Conservation (phyloP, 2,888 invertebrate species). For the Isotomurus palustris region DNA sequence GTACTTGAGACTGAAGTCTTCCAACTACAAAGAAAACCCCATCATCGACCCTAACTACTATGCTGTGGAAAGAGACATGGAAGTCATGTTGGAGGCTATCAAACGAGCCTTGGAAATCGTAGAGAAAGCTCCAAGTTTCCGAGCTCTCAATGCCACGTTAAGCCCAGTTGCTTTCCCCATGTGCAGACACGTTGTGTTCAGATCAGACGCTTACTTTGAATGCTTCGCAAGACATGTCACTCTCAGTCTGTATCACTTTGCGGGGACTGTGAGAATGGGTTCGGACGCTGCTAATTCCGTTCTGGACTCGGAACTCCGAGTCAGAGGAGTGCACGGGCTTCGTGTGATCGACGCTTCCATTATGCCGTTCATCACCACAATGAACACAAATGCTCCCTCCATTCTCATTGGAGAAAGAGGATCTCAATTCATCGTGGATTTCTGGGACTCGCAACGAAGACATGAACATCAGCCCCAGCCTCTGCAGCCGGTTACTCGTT, state of each 20-base stretch:
- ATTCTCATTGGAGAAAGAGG: slow-evolving; percentile 29
- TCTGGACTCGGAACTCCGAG: slow-evolving; percentile 9
- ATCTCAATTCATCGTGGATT: slow-evolving; percentile 15
- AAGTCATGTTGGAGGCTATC: slow-evolving; percentile 38
- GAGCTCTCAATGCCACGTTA: slow-evolving; percentile 14
- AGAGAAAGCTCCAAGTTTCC: slow-evolving; percentile 30
- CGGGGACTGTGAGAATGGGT: slow-evolving; percentile 13
- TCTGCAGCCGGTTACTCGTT: too few species aligned
- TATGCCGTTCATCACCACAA: slow-evolving; percentile 23
- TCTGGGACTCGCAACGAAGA: slow-evolving; percentile 14
- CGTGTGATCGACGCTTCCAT: slow-evolving; percentile 24
- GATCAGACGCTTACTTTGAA: slow-evolving; percentile 27
- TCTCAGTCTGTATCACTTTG: slow-evolving; percentile 14
- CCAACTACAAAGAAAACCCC: slow-evolving; percentile 36
- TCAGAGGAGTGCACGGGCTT: slow-evolving; percentile 11
- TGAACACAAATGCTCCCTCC: slow-evolving; percentile 19
- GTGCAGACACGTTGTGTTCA: slow-evolving; percentile 13
- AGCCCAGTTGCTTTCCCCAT: slow-evolving; percentile 26
- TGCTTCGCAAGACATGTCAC: slow-evolving; percentile 24
- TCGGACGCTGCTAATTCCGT: not conserved
- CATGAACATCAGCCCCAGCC: too few species aligned
- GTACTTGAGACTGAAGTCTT: slow-evolving; percentile 25
- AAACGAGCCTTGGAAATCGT: slow-evolving; percentile 19
- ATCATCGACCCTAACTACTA: slow-evolving; percentile 40
- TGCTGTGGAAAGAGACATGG: slow-evolving; percentile 31